These are phyloP conservation scores for Drosophila setosimentum DNA, from an alignment of 2,888 invertebrate species.

Conservation along the genomic window DNA sequence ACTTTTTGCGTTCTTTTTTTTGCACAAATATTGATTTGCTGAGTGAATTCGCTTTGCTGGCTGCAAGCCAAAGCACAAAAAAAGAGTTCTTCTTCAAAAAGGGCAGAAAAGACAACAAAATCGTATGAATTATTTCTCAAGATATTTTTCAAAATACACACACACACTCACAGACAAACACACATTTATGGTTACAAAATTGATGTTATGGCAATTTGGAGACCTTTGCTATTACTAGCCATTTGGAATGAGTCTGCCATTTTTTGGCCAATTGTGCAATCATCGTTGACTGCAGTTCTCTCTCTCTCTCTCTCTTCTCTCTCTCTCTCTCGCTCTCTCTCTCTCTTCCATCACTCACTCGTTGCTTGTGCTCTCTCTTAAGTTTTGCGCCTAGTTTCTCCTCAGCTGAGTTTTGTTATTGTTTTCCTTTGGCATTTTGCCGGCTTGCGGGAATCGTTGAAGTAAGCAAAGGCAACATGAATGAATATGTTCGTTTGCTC, in stretches of 20 bases:
- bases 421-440: slow-evolving; percentile 74
- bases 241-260: slow-evolving; percentile 26
- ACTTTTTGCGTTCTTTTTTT: slow-evolving; percentile 26
- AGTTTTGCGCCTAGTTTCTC: slow-evolving; percentile 55
- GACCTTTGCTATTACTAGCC: slow-evolving; percentile 40
- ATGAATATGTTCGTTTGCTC: slow-evolving; percentile 58
- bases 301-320: slow-evolving; percentile 10
- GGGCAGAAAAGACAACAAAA: slow-evolving; percentile 39
- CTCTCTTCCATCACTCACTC: slow-evolving; percentile 10
- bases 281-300: slow-evolving; percentile 52
- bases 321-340: slow-evolving; percentile 6
- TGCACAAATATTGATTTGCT: slow-evolving; percentile 69
- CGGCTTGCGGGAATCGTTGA: slow-evolving; percentile 59
- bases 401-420: slow-evolving; percentile 80
- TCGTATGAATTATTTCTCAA: slow-evolving; percentile 60
- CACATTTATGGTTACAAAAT: slow-evolving; percentile 3
- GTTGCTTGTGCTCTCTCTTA: slow-evolving; percentile 32
- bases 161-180: neutral
- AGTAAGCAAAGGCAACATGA: slow-evolving; percentile 54
- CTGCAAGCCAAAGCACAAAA: slow-evolving; percentile 64
- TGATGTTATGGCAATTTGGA: slow-evolving; percentile 29
- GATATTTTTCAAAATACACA: slow-evolving; percentile 32
- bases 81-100: slow-evolving; percentile 35
- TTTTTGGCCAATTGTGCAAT: slow-evolving; percentile 64
- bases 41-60: slow-evolving; percentile 60